phyloP scores from a whole-genome alignment of 2,888 invertebrate genomes.

The Pemphredon lugubris region DNA sequence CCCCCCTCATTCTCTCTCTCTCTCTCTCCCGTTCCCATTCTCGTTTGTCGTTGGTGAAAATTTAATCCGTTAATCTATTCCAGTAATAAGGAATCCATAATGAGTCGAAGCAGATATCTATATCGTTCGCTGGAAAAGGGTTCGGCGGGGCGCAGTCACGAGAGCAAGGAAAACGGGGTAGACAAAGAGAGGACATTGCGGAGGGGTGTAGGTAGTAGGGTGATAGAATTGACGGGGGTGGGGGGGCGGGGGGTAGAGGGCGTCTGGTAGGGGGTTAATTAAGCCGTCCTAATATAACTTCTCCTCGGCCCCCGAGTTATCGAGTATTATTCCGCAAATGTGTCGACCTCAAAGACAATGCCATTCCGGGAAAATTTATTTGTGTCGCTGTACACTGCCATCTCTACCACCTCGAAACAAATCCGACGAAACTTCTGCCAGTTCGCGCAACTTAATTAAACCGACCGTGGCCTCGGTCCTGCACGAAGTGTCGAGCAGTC shows the following conservation, averaged over 20 bases:
- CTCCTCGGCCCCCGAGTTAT: conserved; percentile 72
- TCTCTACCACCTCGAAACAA: conserved; percentile 63
- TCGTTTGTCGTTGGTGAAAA: conserved; percentile 62
- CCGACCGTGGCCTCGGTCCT: conserved; percentile 69
- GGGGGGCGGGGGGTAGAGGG: too few species aligned
- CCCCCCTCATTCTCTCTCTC: conserved; percentile 29
- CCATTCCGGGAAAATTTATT: conserved; percentile 77
- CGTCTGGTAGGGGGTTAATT: conserved; percentile 74
- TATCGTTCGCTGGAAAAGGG: conserved; percentile 50
- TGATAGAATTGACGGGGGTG: conserved; percentile 61
- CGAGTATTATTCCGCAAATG: conserved; percentile 76
- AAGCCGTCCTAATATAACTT: conserved; percentile 77
- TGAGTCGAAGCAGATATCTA: conserved; percentile 67
- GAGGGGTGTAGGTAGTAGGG: conserved; percentile 49
- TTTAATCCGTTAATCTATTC: conserved; percentile 74
- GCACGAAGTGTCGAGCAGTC: conserved; percentile 67
- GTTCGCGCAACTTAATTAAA: conserved; percentile 73
- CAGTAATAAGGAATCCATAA: conserved; percentile 74
- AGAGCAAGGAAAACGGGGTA: conserved; percentile 20
- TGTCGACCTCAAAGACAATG: conserved; percentile 77
- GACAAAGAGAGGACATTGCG: conserved; percentile 23
- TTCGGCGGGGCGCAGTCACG: conserved; percentile 43
- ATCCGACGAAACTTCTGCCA: conserved; percentile 72
- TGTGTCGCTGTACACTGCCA: conserved; percentile 67
- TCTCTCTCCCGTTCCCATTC: conserved; percentile 6